Percentiles rank a stretch among this genome's conserved stretches.
These are phyloP conservation scores for Calameuta idolon DNA, from an alignment of 2,888 invertebrate genomes.

Conservation along the genomic window DNA sequence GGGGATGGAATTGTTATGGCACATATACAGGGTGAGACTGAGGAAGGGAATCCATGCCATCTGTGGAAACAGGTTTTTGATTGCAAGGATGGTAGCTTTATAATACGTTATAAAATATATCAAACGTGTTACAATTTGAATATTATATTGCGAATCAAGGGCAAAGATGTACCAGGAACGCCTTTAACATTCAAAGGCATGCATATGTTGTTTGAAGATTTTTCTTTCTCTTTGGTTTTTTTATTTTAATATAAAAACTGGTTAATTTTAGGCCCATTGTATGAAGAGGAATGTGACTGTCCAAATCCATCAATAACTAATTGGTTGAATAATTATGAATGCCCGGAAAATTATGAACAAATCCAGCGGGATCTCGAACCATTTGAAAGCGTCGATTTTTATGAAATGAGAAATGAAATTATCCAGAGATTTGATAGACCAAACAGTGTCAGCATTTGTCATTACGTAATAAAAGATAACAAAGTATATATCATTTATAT, in stretches of 20 bases:
- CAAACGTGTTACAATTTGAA: conserved; percentile 79
- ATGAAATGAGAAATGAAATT: conserved; percentile 73
- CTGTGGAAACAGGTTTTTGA: conserved; percentile 83
- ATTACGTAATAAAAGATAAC: conserved; percentile 88
- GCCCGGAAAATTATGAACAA: conserved; percentile 74
- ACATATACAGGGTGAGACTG: conserved; percentile 72
- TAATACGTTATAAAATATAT: conserved; percentile 84
- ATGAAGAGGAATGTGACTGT: conserved; percentile 88
- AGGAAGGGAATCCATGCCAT: conserved; percentile 73
- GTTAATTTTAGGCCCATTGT: conserved; percentile 72
- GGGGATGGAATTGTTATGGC: conserved; percentile 68
- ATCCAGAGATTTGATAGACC: conserved; percentile 81
- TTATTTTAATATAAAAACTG: conserved; percentile 20
- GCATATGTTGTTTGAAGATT: conserved; percentile 1
- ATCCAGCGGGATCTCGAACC: conserved; percentile 78
- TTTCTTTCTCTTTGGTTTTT: conserved; percentile 10
- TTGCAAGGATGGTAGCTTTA: conserved; percentile 85
- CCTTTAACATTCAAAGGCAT: conserved; percentile 76
- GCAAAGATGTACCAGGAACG: conserved; percentile 73
- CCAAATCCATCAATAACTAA: conserved; percentile 73
- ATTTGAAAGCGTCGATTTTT: conserved; percentile 80
- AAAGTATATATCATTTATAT: conserved; percentile 55
- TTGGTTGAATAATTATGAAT: conserved; percentile 79
- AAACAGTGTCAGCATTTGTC: conserved; percentile 87
- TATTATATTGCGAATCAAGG: conserved; percentile 77